Base-by-base conservation (phyloP, 1,140 invertebrate species). In the Thaumetopoea pityocampa region DNA sequence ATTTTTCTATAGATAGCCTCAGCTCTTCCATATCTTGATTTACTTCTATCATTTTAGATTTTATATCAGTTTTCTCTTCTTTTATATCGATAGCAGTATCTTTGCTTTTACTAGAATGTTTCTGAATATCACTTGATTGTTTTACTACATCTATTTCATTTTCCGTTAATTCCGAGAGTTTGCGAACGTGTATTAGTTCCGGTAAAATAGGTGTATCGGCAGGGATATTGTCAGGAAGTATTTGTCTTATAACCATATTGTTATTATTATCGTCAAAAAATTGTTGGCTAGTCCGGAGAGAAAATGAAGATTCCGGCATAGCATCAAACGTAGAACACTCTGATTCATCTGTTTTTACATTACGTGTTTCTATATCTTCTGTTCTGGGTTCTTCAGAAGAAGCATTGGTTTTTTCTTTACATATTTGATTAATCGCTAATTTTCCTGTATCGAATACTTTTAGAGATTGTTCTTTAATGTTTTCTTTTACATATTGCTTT, bases 21-120 rank as follows among this genome's bases (percentile, higher is more conserved):
- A 84, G 50, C 32, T 82, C 73, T 45, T 82, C 73, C 74, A 84
- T 76, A 32, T 77, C 76, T 48, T 68, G 51, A 43, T 71, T 79
- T 0, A 80, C 76, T 59, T 79, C 76, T 50, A 77, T 65, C 58
- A 76, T 72, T 69, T 80, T 76, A 3, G 73, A 72, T 57, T 71
- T 76, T 4, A 80, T 37, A 42, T 76, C 74, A 20, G 65, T 79
- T 47, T 77, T 79, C 41, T 76, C 72, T 33, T 40, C 45, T 35
- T 51, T 56, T 22, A 34, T n/a, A n/a, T n/a, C 45, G 4, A 30
- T 16, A 42, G 40, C 35, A 36, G 36, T 34, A 17, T 57, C 34
- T 12, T 28, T 24, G 18, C 24, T 19, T 27, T 26, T 4, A 5
- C 6, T 19, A n/a, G n/a, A n/a, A n/a, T n/a, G n/a, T n/a, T n/a